A percentile compares a stretch with the other conserved stretches of the same genome.
phyloP scores from a whole-genome alignment of 2,888 invertebrate species.

The Drosophila dives region DNA sequence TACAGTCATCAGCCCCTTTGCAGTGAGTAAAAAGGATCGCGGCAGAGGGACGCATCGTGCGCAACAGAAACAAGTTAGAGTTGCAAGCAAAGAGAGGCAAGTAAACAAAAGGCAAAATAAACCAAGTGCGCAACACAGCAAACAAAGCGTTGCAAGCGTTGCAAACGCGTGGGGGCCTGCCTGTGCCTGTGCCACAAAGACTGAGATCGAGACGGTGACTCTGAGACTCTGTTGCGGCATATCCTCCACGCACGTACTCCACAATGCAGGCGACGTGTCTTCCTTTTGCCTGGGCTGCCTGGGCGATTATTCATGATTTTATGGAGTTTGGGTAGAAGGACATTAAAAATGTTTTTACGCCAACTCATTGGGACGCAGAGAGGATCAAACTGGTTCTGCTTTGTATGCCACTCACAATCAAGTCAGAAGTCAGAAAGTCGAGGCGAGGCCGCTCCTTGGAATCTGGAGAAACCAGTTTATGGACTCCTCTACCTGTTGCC shows the following conservation, averaged over 20 bases:
- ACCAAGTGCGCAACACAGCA: constrained; percentile 52
- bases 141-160: constrained; percentile 44
- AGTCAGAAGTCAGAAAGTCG: constrained; percentile 33
- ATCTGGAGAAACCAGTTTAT: constrained; percentile 69
- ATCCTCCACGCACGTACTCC: constrained; percentile 72
- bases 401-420: constrained; percentile 73
- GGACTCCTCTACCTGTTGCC: constrained; percentile 61
- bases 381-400: constrained; percentile 77
- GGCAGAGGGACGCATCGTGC: constrained; percentile 25
- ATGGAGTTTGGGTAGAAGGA: constrained; percentile 77
- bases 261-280: constrained; percentile 10
- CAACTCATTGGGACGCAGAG: constrained; percentile 70
- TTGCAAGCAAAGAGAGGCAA: constrained; percentile 26
- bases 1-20: constrained; percentile 56
- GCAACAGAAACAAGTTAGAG: constrained; percentile 24
- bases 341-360: constrained; percentile 79
- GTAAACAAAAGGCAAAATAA: constrained; percentile 47
- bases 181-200: constrained; percentile 7
- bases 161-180: constrained; percentile 27
- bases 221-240: constrained; percentile 27
- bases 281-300: constrained; percentile 13
- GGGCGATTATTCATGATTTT: constrained; percentile 78
- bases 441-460: constrained; percentile 61
- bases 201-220: neutral
- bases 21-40: constrained; percentile 57